Evolutionary conservation across 2,797 vertebrate genomes (phyloP).

Genomic region (Sardinella longiceps): DNA sequence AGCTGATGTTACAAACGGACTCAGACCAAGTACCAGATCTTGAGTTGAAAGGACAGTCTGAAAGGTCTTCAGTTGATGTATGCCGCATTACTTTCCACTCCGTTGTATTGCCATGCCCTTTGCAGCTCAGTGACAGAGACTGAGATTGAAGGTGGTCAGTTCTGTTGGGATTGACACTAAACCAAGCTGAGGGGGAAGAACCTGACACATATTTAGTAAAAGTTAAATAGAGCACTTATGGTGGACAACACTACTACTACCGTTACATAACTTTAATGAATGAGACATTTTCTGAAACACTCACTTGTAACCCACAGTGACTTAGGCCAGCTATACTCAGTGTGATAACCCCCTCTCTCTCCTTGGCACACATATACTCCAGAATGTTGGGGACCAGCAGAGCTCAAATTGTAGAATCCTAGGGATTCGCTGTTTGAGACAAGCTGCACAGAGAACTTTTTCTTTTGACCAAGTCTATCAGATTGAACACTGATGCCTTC

Average conservation of each 20-base stretch:
- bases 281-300: neutral
- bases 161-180: neutral
- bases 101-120: neutral
- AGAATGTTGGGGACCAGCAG: neutral
- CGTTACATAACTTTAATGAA: neutral
- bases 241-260: neutral
- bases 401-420: neutral
- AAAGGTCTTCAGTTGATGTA: neutral
- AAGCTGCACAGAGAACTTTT: neutral
- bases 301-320: neutral
- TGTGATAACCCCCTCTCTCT: neutral
- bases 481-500: neutral
- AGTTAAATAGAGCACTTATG: neutral
- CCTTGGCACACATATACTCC: slow-evolving; percentile 3
- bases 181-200: neutral
- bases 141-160: neutral
- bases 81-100: neutral
- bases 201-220: neutral
- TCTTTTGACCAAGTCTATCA: neutral
- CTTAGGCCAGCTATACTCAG: neutral
- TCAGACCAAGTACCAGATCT: neutral
- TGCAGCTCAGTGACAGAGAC: neutral
- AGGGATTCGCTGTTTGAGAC: neutral
- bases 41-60: slow-evolving; percentile 1
- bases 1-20: neutral